Percentiles rank a stretch among this genome's conserved stretches.
Evolutionary conservation across 2,113 vertebrate genomes (phyloP).

Genomic region (Cephalopterus ornatus): DNA sequence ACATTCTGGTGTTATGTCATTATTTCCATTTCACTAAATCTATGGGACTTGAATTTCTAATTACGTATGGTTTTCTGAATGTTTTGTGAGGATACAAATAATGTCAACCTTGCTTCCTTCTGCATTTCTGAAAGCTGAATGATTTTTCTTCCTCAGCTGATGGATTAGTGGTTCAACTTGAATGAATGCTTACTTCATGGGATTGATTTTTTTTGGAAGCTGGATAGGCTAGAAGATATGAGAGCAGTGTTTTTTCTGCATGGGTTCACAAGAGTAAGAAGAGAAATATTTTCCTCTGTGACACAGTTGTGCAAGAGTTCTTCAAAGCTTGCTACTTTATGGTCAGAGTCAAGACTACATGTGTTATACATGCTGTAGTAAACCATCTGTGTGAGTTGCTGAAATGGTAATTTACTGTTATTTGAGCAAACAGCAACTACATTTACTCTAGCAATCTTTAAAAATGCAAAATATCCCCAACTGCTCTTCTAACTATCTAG

Average conservation of each 20-base stretch:
- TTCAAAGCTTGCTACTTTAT: neutral
- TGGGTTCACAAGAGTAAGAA: neutral
- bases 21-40: neutral
- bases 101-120: neutral
- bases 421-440: neutral
- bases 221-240: neutral
- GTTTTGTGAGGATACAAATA: neutral
- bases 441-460: neutral
- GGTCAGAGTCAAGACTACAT: neutral
- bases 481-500: neutral
- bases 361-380: neutral
- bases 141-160: neutral
- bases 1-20: neutral
- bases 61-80: neutral
- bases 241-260: neutral
- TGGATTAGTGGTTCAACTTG: neutral
- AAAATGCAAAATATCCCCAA: neutral
- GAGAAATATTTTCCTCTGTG: neutral
- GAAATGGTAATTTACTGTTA: neutral
- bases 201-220: neutral
- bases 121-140: neutral
- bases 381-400: neutral
- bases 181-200: neutral
- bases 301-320: neutral
- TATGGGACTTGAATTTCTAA: neutral